phyloP scores from a whole-genome alignment of 2,888 invertebrate species.

The Polietes domitor region DNA sequence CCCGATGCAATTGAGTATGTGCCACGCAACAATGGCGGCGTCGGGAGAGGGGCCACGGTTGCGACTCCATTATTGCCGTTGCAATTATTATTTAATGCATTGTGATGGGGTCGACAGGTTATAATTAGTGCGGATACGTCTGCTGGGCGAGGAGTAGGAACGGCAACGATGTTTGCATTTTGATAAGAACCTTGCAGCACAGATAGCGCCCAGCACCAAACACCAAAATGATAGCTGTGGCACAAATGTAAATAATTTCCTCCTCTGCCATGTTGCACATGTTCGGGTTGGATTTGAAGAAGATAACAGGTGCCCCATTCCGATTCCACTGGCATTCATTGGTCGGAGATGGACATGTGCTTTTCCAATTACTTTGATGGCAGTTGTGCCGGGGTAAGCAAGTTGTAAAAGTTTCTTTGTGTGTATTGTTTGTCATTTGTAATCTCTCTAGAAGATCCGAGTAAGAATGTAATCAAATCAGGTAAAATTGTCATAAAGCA shows the following conservation, averaged over 20 bases:
- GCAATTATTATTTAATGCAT: constrained; percentile 64
- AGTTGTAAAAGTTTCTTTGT: constrained; percentile 44
- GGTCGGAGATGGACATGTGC: constrained; percentile 25
- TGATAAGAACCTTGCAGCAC: constrained; percentile 27
- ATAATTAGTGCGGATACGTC: constrained; percentile 55
- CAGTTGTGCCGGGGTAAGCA: constrained; percentile 65
- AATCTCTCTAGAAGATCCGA: constrained; percentile 46
- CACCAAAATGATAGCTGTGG: neutral
- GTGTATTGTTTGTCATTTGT: constrained; percentile 43
- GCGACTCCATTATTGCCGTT: constrained; percentile 35
- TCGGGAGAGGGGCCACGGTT: neutral
- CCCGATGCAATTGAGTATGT: neutral
- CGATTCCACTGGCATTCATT: neutral
- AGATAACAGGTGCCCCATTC: neutral
- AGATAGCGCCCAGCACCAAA: neutral
- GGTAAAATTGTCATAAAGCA: constrained; percentile 79
- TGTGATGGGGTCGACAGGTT: constrained; percentile 62
- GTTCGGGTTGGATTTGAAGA: neutral
- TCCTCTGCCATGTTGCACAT: neutral
- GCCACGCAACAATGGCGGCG: neutral
- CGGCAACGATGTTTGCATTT: constrained; percentile 44
- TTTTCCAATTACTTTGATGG: constrained; percentile 69
- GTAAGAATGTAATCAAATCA: constrained; percentile 77
- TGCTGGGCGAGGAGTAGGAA: neutral
- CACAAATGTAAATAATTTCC: neutral